A percentile compares a stretch with the other conserved stretches of the same genome.
Conservation (phyloP, 2,797 vertebrate species). For the Phrynocephalus forsythii region DNA sequence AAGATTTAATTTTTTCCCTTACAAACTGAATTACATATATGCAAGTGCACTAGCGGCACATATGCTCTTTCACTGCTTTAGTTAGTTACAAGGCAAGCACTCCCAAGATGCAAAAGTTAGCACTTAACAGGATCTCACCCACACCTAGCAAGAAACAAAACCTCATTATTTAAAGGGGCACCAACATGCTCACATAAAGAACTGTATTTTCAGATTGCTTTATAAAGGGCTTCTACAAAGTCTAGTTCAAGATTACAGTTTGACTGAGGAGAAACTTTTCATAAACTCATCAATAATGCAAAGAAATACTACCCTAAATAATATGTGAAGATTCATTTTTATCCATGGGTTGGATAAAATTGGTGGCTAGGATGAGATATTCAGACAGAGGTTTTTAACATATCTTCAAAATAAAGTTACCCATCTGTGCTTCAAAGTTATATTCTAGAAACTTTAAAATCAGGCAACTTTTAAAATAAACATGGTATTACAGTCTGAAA, state of each 20-base stretch:
- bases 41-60: conserved; percentile 67
- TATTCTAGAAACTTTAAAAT: neutral
- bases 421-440: neutral
- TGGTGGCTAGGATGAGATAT: neutral
- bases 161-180: conserved; percentile 45
- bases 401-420: neutral
- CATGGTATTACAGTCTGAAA: neutral
- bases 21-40: conserved; percentile 57
- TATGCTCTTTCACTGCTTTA: conserved; percentile 60
- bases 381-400: neutral
- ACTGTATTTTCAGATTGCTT: conserved; percentile 57
- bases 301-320: neutral
- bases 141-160: conserved; percentile 43
- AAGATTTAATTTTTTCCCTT: conserved; percentile 40
- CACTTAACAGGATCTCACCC: conserved; percentile 48
- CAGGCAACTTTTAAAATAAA: neutral
- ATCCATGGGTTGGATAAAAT: neutral
- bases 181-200: conserved; percentile 51
- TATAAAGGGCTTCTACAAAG: conserved; percentile 26
- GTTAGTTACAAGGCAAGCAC: conserved; percentile 42
- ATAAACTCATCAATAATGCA: neutral
- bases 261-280: neutral
- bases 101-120: neutral
- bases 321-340: neutral
- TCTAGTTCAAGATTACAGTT: neutral